These are phyloP conservation scores for Brenthis daphne DNA, from an alignment of 2,888 invertebrate species.

Conservation along the genomic window DNA sequence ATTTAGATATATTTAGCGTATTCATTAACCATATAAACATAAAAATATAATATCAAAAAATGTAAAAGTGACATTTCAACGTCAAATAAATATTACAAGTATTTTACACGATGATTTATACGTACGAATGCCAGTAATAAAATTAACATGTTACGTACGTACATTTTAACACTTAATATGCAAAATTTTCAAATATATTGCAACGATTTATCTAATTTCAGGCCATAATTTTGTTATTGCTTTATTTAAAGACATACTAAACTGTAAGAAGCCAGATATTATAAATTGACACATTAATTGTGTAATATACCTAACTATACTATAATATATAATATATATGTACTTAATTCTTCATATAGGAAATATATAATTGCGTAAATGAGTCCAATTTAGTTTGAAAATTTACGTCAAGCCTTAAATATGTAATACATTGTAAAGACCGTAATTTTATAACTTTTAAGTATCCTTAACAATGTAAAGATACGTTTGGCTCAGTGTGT, in stretches of 20 bases:
- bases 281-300: background rate
- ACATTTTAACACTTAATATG: background rate
- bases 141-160: background rate
- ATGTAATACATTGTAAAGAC: too few relatives aligned
- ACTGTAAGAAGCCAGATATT: background rate
- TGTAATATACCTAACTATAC: background rate
- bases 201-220: background rate
- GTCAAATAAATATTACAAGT: conserved; percentile 6
- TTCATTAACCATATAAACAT: conserved; percentile 4
- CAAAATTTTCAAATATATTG: background rate
- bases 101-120: background rate
- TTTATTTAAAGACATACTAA: background rate
- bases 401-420: too few relatives aligned
- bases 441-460: too few relatives aligned
- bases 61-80: conserved; percentile 20
- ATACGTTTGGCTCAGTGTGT: too few relatives aligned
- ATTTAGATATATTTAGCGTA: conserved; percentile 20
- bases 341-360: too few relatives aligned
- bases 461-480: too few relatives aligned
- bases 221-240: background rate
- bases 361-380: too few relatives aligned
- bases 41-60: conserved; percentile 14
- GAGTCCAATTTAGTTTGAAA: too few relatives aligned
- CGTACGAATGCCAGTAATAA: conserved; percentile 9
- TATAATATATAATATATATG: too few relatives aligned